Evolutionary conservation across 2,888 invertebrate genomes (phyloP).

Genomic region (Tetanocera ferruginea): DNA sequence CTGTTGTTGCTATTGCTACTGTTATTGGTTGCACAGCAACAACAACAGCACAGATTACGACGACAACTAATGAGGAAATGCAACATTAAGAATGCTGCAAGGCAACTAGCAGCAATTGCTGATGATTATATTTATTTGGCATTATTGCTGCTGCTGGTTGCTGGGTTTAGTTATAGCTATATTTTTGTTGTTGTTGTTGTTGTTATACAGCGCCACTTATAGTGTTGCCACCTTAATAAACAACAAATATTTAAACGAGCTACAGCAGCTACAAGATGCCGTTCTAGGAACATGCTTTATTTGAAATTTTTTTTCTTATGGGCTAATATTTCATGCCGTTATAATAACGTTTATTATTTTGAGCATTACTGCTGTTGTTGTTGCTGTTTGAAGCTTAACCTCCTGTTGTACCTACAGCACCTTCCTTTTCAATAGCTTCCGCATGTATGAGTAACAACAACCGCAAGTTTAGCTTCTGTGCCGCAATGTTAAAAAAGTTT

Average conservation of each 20-base stretch:
- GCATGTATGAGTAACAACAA: not conserved
- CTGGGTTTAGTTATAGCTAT: not conserved
- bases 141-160: constrained; percentile 1
- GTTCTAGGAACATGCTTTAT: too few relatives aligned
- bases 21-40: not conserved
- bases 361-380: not conserved
- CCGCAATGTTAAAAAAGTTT: not conserved
- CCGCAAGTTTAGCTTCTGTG: not conserved
- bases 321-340: not conserved
- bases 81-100: not conserved
- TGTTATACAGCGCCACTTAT: not conserved
- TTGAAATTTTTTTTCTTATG: too few relatives aligned
- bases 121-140: not conserved
- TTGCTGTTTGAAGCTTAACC: not conserved
- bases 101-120: not conserved
- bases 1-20: not conserved
- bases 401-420: not conserved
- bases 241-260: not conserved
- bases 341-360: constrained; percentile 5
- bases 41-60: not conserved
- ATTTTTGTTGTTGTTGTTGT: not conserved
- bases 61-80: not conserved
- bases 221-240: not conserved
- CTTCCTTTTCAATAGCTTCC: constrained; percentile 26
- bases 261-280: too few relatives aligned